Base-by-base conservation (phyloP, 1,140 invertebrate species). In the Ylistrum balloti region DNA sequence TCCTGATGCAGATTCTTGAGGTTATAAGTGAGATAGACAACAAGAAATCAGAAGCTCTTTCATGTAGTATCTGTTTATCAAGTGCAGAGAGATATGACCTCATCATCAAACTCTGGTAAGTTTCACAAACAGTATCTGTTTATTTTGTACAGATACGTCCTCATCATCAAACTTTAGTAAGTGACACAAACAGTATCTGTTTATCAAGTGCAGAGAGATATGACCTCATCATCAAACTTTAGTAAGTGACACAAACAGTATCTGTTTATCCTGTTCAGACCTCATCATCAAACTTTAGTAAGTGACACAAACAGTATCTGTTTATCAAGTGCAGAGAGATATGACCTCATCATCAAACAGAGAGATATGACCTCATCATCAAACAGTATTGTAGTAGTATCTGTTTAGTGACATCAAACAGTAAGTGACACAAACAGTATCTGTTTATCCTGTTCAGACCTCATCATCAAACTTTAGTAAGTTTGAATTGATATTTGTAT, bases 11-110 rank as follows among this genome's bases (percentile, higher is more conserved):
- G n/a, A 3, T 74, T 28, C 56, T 74, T 0, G 56, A 74, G 56
- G n/a, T 22, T 74, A 74, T 74, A n/a, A 74, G n/a, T 74, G 56
- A 74, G 22, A 74, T 74, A 28, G 56, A 74, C 28, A 74, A 74
- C 9, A 22, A 74, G n/a, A 74, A 74, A n/a, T n/a, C 56, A 0
- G 56, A n/a, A 28, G 56, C 56, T 74, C 56, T 74, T 17, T 28
- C 56, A 0, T 74, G 28, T n/a, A 74, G 17, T 74, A 28, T 74
- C 56, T 74, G 56, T 74, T n/a, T 28, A 9, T 7, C 15, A 1
- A 74, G 56, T 74, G 56, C 28, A 11, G 22, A 74, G 28, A 74
- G 28, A 17, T 74, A 28, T n/a, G 56, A 74, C n/a, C 56, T 74
- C n/a, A 28, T 74, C 22, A 1, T 74, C 56, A 74, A 74, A 74